Percentiles rank a stretch among this genome's conserved stretches.
Conservation (phyloP, 2,113 vertebrate genomes). For the Himantopus leucocephalus region DNA sequence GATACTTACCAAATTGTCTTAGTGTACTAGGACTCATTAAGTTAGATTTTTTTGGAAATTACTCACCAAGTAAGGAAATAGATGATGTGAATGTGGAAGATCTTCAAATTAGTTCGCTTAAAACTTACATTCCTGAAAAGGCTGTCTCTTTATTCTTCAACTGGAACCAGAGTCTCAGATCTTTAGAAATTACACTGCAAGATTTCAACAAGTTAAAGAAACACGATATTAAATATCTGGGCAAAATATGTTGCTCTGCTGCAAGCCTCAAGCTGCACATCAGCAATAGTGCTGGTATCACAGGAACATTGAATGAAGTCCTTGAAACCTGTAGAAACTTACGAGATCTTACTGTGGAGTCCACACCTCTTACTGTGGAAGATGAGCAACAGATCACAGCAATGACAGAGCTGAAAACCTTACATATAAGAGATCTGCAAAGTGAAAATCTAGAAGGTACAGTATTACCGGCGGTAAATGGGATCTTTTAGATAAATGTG, state of each 20-base stretch:
- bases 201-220: constrained; percentile 52
- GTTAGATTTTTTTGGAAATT: constrained; percentile 39
- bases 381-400: constrained; percentile 34
- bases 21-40: constrained; percentile 52
- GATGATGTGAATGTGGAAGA: background rate
- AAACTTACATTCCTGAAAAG: constrained; percentile 40
- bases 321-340: constrained; percentile 48
- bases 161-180: constrained; percentile 53
- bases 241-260: constrained; percentile 66
- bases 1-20: constrained; percentile 55
- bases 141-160: constrained; percentile 64
- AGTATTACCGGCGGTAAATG: background rate
- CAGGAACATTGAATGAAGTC: constrained; percentile 9
- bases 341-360: constrained; percentile 37
- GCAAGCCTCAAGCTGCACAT: constrained; percentile 31
- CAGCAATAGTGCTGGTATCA: constrained; percentile 33
- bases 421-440: constrained; percentile 28
- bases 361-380: constrained; percentile 37
- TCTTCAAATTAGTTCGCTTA: background rate
- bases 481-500: background rate
- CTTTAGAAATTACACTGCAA: constrained; percentile 54
- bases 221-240: constrained; percentile 53
- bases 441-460: constrained; percentile 15
- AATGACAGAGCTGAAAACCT: constrained; percentile 31
- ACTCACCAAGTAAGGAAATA: background rate